Conservation (phyloP, 2,797 vertebrate genomes). For the Fratercula arctica region DNA sequence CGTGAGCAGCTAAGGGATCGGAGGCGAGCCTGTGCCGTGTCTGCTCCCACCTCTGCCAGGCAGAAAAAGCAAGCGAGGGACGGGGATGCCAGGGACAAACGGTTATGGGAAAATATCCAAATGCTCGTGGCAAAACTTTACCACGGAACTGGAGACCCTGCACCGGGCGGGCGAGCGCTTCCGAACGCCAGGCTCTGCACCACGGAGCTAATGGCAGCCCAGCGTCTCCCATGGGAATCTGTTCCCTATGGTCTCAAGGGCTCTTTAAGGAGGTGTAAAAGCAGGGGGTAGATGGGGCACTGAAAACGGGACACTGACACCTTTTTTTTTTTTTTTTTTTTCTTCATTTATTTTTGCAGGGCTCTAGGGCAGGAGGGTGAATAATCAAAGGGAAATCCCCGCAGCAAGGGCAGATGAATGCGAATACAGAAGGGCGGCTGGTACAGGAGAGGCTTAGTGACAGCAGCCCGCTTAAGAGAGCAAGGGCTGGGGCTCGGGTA, state of each 20-base stretch:
- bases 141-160: neutral
- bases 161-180: accelerated
- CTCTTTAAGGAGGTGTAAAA: neutral
- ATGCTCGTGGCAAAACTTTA: neutral
- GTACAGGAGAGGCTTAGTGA: neutral
- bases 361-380: neutral
- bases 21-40: neutral
- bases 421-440: accelerated
- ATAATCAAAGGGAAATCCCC: neutral
- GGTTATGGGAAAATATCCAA: neutral
- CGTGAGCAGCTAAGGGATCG: accelerated
- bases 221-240: neutral
- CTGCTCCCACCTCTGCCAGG: neutral
- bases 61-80: neutral
- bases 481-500: accelerated
- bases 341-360: neutral
- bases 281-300: neutral
- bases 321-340: neutral
- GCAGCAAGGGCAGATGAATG: neutral
- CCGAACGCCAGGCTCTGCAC: neutral
- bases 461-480: neutral
- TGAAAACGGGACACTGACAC: neutral
- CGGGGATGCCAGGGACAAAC: neutral
- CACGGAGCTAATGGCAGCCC: accelerated
- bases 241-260: neutral